Evolutionary conservation across 2,113 vertebrate genomes (phyloP).

Genomic region (Perccottus glenii): DNA sequence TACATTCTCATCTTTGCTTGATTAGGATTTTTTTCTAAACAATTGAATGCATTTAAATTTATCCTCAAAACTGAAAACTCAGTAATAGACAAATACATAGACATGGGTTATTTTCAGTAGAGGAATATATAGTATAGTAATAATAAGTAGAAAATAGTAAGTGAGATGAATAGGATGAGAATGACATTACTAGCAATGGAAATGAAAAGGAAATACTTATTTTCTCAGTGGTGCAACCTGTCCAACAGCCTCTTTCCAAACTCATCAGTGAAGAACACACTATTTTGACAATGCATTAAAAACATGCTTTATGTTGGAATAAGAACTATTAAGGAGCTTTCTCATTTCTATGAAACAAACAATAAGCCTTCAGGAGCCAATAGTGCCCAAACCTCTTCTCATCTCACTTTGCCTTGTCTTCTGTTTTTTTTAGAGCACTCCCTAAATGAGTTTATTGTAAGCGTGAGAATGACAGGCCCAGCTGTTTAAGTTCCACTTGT

Average conservation of each 20-base stretch:
- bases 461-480: constrained; percentile 7
- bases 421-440: not conserved
- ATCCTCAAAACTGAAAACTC: too few species aligned
- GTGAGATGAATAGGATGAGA: not conserved
- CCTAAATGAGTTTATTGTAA: constrained; percentile 28
- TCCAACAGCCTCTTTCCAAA: not conserved
- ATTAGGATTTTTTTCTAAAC: too few species aligned
- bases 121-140: not conserved
- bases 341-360: not conserved
- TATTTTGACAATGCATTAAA: constrained; percentile 9
- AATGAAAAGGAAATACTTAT: not conserved
- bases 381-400: constrained; percentile 4
- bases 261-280: not conserved
- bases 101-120: too few species aligned
- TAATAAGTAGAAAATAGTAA: not conserved
- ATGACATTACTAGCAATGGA: not conserved
- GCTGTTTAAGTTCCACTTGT: constrained; percentile 33
- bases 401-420: constrained; percentile 11
- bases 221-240: not conserved
- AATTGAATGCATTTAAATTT: too few species aligned
- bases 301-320: not conserved
- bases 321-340: constrained; percentile 23
- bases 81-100: too few species aligned
- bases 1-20: too few species aligned
- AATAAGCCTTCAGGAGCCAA: not conserved